phyloP scores from a whole-genome alignment of 2,888 invertebrate genomes.

The Tenthredo notha region DNA sequence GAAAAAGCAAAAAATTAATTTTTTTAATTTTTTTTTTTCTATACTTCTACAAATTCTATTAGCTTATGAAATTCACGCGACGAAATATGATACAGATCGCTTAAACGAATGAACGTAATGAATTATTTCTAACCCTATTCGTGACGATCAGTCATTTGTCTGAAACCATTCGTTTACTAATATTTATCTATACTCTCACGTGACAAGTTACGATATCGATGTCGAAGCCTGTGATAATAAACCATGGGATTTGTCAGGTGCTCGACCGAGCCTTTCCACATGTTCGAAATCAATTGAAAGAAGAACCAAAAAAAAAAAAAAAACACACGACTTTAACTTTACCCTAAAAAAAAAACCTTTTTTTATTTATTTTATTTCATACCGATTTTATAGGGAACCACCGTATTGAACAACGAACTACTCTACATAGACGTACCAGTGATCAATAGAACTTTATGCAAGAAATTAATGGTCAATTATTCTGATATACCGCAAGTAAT shows the following conservation, averaged over 20 bases:
- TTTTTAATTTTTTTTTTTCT: background rate
- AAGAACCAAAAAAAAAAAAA: too few species aligned
- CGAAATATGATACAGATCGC: background rate
- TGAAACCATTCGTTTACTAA: background rate
- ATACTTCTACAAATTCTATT: background rate
- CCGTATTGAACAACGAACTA: constrained; percentile 17
- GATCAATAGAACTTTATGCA: constrained; percentile 29
- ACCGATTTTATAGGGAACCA: background rate
- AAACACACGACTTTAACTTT: too few species aligned
- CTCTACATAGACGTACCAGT: constrained; percentile 29
- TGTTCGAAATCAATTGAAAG: background rate
- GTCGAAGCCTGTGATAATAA: background rate
- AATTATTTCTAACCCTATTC: background rate
- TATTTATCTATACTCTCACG: background rate
- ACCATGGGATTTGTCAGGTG: background rate
- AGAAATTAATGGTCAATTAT: constrained; percentile 13
- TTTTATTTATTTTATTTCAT: background rate
- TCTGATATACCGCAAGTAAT: constrained; percentile 34
- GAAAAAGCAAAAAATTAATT: too few species aligned
- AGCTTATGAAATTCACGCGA: background rate
- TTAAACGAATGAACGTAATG: background rate
- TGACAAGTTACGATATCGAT: background rate
- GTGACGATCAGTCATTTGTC: constrained; percentile 21
- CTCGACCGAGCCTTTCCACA: background rate
- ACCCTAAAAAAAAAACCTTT: background rate